Evolutionary conservation across 2,797 vertebrate genomes (phyloP).

Genomic region (Arctocebus calabarensis): DNA sequence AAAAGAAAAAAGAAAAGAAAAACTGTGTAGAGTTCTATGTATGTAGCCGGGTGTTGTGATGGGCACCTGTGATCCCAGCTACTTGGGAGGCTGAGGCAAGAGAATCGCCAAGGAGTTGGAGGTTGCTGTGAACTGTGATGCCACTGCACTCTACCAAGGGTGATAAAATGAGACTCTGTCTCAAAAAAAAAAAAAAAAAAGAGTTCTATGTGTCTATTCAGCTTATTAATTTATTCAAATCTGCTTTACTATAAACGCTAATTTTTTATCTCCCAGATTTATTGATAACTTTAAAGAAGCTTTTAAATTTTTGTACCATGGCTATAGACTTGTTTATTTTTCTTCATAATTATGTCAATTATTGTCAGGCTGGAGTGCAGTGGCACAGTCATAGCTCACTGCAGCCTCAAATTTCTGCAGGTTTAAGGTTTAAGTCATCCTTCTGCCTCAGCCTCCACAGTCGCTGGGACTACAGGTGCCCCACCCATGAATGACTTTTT

Average conservation of each 20-base stretch:
- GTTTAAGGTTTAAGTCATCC: not conserved
- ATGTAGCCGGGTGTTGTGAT: too few species aligned
- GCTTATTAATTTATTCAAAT: not conserved
- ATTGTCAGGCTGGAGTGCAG: not conserved
- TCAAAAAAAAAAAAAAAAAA: too few species aligned
- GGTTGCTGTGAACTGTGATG: too few species aligned
- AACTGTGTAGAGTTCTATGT: too few species aligned
- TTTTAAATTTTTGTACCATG: not conserved
- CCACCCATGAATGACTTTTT: not conserved
- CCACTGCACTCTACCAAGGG: too few species aligned
- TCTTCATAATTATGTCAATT: conserved; percentile 7
- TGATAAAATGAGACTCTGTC: too few species aligned
- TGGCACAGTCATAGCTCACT: not conserved
- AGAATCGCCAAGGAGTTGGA: too few species aligned
- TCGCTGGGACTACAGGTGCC: not conserved
- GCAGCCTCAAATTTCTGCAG: not conserved
- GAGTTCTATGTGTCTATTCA: not conserved
- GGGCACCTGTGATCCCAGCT: not conserved
- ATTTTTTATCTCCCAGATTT: conserved; percentile 16
- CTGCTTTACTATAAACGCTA: not conserved
- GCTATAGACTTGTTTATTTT: not conserved
- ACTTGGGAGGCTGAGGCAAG: too few species aligned
- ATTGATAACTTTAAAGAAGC: not conserved
- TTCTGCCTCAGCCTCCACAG: not conserved
- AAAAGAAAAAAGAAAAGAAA: too few species aligned